A percentile compares a stretch with the other conserved stretches of the same genome.
These are phyloP conservation scores for Sarcophaga rosellei DNA, from an alignment of 2,888 invertebrate genomes.

Conservation along the genomic window DNA sequence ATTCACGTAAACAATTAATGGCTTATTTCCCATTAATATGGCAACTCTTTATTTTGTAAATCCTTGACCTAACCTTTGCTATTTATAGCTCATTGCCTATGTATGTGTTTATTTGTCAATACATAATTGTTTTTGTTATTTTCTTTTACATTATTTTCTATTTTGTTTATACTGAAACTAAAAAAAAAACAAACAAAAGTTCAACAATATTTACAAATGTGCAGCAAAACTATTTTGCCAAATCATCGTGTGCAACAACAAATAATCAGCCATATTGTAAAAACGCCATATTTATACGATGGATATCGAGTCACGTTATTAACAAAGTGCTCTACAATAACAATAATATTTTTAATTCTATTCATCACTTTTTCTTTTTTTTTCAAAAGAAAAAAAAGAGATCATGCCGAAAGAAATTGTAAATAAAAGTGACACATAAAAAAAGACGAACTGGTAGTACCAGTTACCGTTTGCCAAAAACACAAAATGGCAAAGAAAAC, in stretches of 20 bases:
- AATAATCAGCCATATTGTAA: conserved; percentile 32
- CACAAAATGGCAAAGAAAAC: conserved; percentile 26
- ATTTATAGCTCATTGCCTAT: too few relatives aligned
- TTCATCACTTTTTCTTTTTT: conserved; percentile 2
- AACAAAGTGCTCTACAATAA: not conserved
- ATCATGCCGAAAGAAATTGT: not conserved
- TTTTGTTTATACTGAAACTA: too few relatives aligned
- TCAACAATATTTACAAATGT: conserved; percentile 30
- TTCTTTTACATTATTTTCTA: too few relatives aligned
- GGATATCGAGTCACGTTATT: conserved; percentile 8
- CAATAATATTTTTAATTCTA: conserved; percentile 3
- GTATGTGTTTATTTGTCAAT: too few relatives aligned
- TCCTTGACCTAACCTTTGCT: not conserved
- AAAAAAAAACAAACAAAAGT: too few relatives aligned
- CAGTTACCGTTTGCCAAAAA: conserved; percentile 42
- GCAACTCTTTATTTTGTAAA: not conserved
- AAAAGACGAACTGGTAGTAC: conserved; percentile 7
- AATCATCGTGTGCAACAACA: conserved; percentile 63
- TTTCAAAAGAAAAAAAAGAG: conserved; percentile 1
- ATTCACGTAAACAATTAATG: too few relatives aligned
- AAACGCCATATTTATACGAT: conserved; percentile 9
- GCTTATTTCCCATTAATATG: too few relatives aligned
- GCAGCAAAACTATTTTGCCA: conserved; percentile 27
- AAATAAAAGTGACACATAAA: not conserved
- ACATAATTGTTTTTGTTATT: too few relatives aligned